A percentile compares a stretch with the other conserved stretches of the same genome.
phyloP scores from a whole-genome alignment of 1,140 invertebrate species.

The Dendrolimus kikuchii region DNA sequence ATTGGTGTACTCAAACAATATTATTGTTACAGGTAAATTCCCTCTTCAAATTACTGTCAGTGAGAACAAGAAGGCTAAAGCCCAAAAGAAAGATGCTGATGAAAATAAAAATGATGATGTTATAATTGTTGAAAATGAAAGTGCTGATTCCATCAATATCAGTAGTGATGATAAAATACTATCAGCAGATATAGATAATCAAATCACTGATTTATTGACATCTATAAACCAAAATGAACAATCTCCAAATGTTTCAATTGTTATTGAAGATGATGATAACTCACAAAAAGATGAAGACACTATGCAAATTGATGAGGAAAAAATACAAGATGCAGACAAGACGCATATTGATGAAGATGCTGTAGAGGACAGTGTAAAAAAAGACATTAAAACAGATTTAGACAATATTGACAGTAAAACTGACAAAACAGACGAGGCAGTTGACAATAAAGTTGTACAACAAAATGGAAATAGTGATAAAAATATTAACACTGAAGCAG shows the following conservation, averaged over 20 bases:
- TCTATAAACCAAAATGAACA: conserved; percentile 29
- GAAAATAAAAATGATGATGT: neutral
- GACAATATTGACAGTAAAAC: neutral
- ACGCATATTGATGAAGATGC: too few relatives aligned
- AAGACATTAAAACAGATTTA: too few relatives aligned
- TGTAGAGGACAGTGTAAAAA: too few relatives aligned
- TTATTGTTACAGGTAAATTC: too few relatives aligned
- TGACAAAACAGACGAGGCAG: conserved; percentile 9
- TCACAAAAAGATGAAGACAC: neutral
- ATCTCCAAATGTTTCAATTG: neutral
- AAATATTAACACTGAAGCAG: too few relatives aligned
- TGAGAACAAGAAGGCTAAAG: too few relatives aligned
- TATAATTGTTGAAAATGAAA: neutral
- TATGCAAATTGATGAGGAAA: conserved; percentile 6
- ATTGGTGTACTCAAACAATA: too few relatives aligned
- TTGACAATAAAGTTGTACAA: neutral
- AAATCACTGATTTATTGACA: conserved; percentile 34
- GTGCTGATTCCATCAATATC: neutral
- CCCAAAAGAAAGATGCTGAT: too few relatives aligned
- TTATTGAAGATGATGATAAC: neutral
- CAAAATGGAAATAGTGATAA: too few relatives aligned
- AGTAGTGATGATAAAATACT: neutral
- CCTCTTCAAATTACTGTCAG: too few relatives aligned
- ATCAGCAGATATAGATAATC: conserved; percentile 24
- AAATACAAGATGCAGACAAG: too few relatives aligned